Evolutionary conservation across 2,797 vertebrate genomes (phyloP).

Genomic region (Sebastiscus tertius): DNA sequence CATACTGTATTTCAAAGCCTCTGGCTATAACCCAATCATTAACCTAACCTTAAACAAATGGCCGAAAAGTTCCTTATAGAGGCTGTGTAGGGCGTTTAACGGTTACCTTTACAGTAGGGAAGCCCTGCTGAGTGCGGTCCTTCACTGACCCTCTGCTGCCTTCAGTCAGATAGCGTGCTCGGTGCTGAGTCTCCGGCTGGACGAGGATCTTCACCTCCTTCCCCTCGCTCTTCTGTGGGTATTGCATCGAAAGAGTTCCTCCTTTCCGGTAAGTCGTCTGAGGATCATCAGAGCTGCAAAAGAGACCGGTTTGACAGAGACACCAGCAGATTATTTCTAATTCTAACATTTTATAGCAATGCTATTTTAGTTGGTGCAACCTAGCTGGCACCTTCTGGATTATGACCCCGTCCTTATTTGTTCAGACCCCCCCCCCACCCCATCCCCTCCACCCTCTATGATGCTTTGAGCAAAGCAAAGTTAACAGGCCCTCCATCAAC

Average conservation of each 20-base stretch:
- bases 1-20: background rate
- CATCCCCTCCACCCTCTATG: background rate
- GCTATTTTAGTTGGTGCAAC: background rate
- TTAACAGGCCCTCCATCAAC: constrained; percentile 56
- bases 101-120: constrained; percentile 95
- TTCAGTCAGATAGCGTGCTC: constrained; percentile 97
- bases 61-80: background rate
- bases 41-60: background rate
- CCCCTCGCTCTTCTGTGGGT: constrained; percentile 92
- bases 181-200: constrained; percentile 96
- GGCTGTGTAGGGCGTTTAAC: background rate
- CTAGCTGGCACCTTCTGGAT: background rate
- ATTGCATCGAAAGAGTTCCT: constrained; percentile 90
- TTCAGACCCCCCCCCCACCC: background rate
- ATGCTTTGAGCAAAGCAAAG: constrained; percentile 51
- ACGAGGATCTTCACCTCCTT: constrained; percentile 97
- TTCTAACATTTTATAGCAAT: background rate
- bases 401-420: constrained; percentile 13
- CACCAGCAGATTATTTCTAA: background rate
- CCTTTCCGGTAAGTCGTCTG: constrained; percentile 84
- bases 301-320: constrained; percentile 35
- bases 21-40: background rate
- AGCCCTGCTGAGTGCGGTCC: constrained; percentile 96
- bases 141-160: constrained; percentile 98
- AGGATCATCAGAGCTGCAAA: constrained; percentile 78